These are phyloP conservation scores for Microdon myrmicae DNA, from an alignment of 2,888 invertebrate genomes.

Conservation along the genomic window DNA sequence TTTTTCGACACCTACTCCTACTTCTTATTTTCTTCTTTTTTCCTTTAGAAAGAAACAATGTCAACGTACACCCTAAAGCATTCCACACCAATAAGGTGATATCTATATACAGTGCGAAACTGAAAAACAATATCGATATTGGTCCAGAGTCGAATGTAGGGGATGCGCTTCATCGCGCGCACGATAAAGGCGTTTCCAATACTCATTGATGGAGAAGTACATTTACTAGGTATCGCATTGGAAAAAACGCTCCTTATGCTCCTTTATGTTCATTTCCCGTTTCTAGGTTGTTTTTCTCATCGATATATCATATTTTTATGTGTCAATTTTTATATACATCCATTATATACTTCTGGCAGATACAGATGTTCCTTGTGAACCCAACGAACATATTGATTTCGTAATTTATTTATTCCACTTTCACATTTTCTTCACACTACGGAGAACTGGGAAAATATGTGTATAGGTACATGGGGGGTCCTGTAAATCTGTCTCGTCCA, in stretches of 20 bases:
- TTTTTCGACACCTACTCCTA: too few relatives aligned
- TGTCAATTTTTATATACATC: too few relatives aligned
- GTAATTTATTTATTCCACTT: slow-evolving; percentile 36
- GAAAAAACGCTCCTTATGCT: too few relatives aligned
- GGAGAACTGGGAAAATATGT: too few relatives aligned
- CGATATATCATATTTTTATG: too few relatives aligned
- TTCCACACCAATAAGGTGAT: background rate
- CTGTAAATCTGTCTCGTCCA: slow-evolving; percentile 51
- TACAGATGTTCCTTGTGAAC: slow-evolving; percentile 19
- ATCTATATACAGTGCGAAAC: slow-evolving; percentile 1
- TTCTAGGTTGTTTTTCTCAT: too few relatives aligned
- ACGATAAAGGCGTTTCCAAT: slow-evolving; percentile 55
- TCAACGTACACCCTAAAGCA: background rate
- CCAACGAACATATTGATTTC: slow-evolving; percentile 50
- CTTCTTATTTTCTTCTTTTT: too few relatives aligned
- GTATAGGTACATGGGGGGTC: slow-evolving; percentile 21
- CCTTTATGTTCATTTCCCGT: too few relatives aligned
- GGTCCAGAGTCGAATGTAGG: slow-evolving; percentile 42
- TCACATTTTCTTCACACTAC: slow-evolving; percentile 13
- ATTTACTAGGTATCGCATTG: too few relatives aligned
- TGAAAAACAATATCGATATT: slow-evolving; percentile 50
- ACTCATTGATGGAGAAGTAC: slow-evolving; percentile 48
- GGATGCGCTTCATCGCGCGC: slow-evolving; percentile 52
- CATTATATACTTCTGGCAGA: too few relatives aligned
- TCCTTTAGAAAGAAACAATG: background rate